Evolutionary conservation across 2,888 invertebrate genomes (phyloP), one percentile per base, ranked within the genome.

Genomic region (Tachina lurida): DNA sequence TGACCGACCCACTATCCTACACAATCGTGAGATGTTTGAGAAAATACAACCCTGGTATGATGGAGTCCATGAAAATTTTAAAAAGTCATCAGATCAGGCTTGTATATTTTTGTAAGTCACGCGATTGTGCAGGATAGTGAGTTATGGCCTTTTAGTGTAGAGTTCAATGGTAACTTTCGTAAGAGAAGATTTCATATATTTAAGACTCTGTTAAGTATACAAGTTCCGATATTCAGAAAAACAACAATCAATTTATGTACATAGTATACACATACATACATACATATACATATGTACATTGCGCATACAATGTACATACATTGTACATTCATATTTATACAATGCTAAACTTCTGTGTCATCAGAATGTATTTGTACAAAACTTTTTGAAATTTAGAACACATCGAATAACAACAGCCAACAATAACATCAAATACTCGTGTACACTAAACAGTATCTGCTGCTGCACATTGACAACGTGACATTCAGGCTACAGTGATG

Each of bases 371-470:
- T 31, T 31, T 84, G 73, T 49, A 49, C 62, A 80, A 80, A 80
- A 67, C 60, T 80, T 86, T 80, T 86, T 56, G 79, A 83, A 83
- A 86, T 86, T 86, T 84, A 86, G 86, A 86, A 79, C 86, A 83
- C 54, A 63, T 56, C 22, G 22, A 62, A 83, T 63, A 86, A 73
- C 54, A 79, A 71, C 22, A 68, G 47, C 12, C 65, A 68, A 52
- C 67, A 73, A 73, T 67, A 74, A 68, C 47, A 78, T 62, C 52
- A 74, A n/a, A 68, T 60, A 43, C 17, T 43, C 75, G 52, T 49
- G 19, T 19, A 65, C 17, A 76, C 49, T 19, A 52, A 58, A 77
- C 68, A 68, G 47, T 31, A 31, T 31, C 31, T 31, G 31, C 56
- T 43, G 58, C 49, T 60, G 41, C 39, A 60, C 22, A 77, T 60